A percentile compares a stretch with the other conserved stretches of the same genome.
Conservation (phyloP, 1,140 invertebrate genomes). For the Formica exsecta region DNA sequence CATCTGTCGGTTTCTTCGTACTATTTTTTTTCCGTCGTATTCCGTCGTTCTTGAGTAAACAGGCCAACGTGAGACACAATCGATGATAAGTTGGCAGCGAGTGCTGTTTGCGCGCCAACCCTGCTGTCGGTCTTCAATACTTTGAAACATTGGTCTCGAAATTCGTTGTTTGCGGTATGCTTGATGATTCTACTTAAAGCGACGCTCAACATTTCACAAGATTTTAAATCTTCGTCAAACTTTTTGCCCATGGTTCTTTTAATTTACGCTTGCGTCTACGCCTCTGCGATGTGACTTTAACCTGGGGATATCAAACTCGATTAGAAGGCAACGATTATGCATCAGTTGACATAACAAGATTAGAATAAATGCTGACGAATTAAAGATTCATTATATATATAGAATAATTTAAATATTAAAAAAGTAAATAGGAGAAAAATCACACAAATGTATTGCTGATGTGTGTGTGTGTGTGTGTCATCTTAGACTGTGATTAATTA, state of each 20-base stretch:
- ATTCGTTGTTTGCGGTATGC: slow-evolving; percentile 75
- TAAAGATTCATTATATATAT: too few species aligned
- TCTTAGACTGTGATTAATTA: too few species aligned
- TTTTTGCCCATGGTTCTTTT: slow-evolving; percentile 55
- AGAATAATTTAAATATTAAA: too few species aligned
- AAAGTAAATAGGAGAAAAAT: too few species aligned
- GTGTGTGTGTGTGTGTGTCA: too few species aligned
- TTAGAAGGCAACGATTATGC: too few species aligned
- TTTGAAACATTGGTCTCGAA: slow-evolving; percentile 74
- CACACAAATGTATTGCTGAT: too few species aligned
- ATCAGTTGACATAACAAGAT: too few species aligned
- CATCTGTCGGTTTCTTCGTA: background rate
- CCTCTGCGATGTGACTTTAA: too few species aligned
- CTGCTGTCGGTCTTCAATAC: slow-evolving; percentile 66
- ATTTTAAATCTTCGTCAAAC: slow-evolving; percentile 66
- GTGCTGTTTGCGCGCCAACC: slow-evolving; percentile 51
- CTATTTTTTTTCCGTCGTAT: background rate
- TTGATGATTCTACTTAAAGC: slow-evolving; percentile 74
- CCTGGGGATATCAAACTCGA: too few species aligned
- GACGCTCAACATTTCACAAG: slow-evolving; percentile 74
- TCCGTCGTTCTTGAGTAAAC: background rate
- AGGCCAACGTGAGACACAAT: slow-evolving; percentile 24
- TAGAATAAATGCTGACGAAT: too few species aligned
- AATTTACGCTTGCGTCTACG: slow-evolving; percentile 1
- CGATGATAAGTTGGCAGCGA: slow-evolving; percentile 70